Percentiles rank a stretch among this genome's conserved stretches.
Evolutionary conservation across 2,113 vertebrate species (phyloP).

Genomic region (Myotis brandtii): DNA sequence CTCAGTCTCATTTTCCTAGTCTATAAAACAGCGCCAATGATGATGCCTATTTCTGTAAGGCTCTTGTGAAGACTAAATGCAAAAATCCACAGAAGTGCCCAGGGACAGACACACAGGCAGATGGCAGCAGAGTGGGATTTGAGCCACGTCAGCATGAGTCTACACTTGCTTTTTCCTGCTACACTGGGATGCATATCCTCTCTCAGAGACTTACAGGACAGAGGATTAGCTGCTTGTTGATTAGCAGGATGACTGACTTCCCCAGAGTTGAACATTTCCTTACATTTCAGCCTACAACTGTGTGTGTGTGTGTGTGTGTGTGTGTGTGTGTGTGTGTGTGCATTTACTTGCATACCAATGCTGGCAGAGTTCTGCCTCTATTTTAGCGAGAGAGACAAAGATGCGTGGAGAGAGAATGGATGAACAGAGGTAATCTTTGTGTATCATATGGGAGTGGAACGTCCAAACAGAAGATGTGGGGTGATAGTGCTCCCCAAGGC

Average conservation of each 20-base stretch:
- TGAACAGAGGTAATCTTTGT: neutral
- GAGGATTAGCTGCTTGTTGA: neutral
- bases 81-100: neutral
- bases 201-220: neutral
- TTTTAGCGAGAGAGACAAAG: neutral
- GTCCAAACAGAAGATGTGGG: neutral
- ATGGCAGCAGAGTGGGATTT: neutral
- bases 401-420: neutral
- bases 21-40: neutral
- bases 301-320: neutral
- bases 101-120: no score
- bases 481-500: neutral
- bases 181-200: neutral
- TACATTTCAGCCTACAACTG: neutral
- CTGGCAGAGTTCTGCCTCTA: neutral
- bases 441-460: neutral
- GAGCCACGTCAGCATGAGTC: neutral
- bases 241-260: neutral
- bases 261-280: neutral
- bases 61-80: neutral
- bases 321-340: neutral
- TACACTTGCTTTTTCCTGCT: neutral
- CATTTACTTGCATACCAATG: neutral
- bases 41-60: neutral
- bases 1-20: neutral